phyloP scores from a whole-genome alignment of 2,797 vertebrate species.

The Ispidina picta region DNA sequence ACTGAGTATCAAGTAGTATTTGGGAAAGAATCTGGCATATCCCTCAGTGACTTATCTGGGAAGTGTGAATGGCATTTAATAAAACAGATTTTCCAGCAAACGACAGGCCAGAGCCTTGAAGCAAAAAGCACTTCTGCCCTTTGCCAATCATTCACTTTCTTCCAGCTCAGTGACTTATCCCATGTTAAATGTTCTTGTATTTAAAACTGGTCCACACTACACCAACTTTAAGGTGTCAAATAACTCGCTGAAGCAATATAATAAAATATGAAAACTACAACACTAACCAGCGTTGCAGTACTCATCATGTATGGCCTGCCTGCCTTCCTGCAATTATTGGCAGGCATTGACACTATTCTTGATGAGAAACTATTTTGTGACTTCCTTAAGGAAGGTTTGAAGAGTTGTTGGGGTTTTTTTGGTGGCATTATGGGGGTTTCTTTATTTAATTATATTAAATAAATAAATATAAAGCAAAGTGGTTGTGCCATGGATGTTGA shows the following conservation, averaged over 20 bases:
- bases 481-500: neutral
- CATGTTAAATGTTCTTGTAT: conserved; percentile 21
- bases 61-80: conserved; percentile 73
- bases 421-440: neutral
- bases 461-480: neutral
- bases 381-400: neutral
- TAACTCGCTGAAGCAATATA: neutral
- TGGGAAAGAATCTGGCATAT: conserved; percentile 49
- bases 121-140: conserved; percentile 59
- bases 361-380: neutral
- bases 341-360: neutral
- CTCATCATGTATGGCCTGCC: neutral
- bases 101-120: conserved; percentile 64
- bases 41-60: conserved; percentile 57
- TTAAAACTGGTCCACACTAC: neutral
- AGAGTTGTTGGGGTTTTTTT: neutral
- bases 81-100: conserved; percentile 66
- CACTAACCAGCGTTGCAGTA: neutral
- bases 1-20: conserved; percentile 27
- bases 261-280: neutral
- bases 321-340: neutral
- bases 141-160: conserved; percentile 62
- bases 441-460: neutral
- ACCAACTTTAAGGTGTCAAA: neutral
- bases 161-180: conserved; percentile 44